Evolutionary conservation across 2,797 vertebrate species (phyloP).

Genomic region (Craterocephalus amniculus): DNA sequence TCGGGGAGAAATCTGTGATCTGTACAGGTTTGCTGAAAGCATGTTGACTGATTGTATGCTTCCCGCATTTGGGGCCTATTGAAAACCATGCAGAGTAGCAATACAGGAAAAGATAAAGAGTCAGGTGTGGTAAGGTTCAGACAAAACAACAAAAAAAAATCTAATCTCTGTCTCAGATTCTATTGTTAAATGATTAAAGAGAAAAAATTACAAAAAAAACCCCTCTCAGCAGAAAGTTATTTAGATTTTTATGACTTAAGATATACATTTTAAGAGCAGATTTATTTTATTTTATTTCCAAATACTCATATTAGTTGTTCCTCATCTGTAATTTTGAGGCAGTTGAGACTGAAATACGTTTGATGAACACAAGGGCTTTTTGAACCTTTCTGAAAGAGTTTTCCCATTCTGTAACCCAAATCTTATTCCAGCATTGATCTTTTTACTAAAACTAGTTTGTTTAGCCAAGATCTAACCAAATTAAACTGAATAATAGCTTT

Average conservation of each 20-base stretch:
- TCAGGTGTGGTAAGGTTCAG: conserved; percentile 56
- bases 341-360: too few species aligned
- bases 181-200: conserved; percentile 5
- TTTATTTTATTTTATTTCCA: too few species aligned
- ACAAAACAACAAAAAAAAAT: conserved; percentile 55
- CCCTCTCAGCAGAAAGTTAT: not conserved
- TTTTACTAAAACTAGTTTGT: not conserved
- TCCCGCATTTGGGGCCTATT: conserved; percentile 4
- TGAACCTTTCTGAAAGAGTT: not conserved
- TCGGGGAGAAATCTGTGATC: conserved; percentile 27
- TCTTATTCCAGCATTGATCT: not conserved
- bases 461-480: not conserved
- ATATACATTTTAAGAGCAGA: not conserved
- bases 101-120: conserved; percentile 39
- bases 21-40: conserved; percentile 40
- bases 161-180: conserved; percentile 36
- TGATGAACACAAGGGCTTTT: too few species aligned
- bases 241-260: not conserved
- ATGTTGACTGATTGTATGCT: conserved; percentile 14
- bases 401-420: not conserved
- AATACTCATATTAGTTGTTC: not conserved
- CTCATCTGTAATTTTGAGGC: too few species aligned
- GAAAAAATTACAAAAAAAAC: not conserved
- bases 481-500: not conserved
- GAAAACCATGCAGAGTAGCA: conserved; percentile 7